A percentile compares a stretch with the other conserved stretches of the same genome.
Conservation (phyloP, 2,888 invertebrate species). For the Lordiphosa fenestrarum region DNA sequence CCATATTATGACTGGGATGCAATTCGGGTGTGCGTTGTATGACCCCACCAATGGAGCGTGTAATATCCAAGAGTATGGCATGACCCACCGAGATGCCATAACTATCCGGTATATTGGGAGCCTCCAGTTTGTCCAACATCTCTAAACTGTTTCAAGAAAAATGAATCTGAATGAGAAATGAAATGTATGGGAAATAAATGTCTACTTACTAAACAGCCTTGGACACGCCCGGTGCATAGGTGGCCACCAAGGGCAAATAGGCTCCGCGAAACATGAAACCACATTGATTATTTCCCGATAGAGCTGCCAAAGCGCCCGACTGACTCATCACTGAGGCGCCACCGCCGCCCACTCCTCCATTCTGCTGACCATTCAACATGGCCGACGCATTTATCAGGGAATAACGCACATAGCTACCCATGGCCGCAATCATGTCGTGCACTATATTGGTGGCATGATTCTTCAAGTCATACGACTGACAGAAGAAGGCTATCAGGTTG, state of each 20-base stretch:
- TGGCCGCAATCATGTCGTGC: slow-evolving; percentile 95
- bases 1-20: slow-evolving; percentile 68
- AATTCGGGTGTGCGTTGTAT: slow-evolving; percentile 82
- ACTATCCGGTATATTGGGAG: slow-evolving; percentile 96
- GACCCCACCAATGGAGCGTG: slow-evolving; percentile 90
- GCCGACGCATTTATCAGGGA: slow-evolving; percentile 85
- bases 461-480: slow-evolving; percentile 96
- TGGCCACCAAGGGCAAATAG: slow-evolving; percentile 93
- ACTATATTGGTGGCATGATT: slow-evolving; percentile 96
- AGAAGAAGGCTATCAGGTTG: slow-evolving; percentile 91
- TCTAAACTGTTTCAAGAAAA: slow-evolving; percentile 88
- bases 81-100: slow-evolving; percentile 98
- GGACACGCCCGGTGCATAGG: slow-evolving; percentile 91
- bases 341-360: slow-evolving; percentile 52
- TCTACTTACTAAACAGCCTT: slow-evolving; percentile 93
- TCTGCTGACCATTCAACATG: slow-evolving; percentile 71
- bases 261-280: slow-evolving; percentile 96
- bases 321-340: slow-evolving; percentile 28
- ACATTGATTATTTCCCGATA: slow-evolving; percentile 81
- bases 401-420: slow-evolving; percentile 96
- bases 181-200: background rate
- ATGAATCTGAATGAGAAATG: background rate
- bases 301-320: slow-evolving; percentile 54
- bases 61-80: slow-evolving; percentile 94
- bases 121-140: slow-evolving; percentile 96